These are phyloP conservation scores for Parapsyche elsis DNA, from an alignment of 1,140 invertebrate genomes.

Conservation along the genomic window DNA sequence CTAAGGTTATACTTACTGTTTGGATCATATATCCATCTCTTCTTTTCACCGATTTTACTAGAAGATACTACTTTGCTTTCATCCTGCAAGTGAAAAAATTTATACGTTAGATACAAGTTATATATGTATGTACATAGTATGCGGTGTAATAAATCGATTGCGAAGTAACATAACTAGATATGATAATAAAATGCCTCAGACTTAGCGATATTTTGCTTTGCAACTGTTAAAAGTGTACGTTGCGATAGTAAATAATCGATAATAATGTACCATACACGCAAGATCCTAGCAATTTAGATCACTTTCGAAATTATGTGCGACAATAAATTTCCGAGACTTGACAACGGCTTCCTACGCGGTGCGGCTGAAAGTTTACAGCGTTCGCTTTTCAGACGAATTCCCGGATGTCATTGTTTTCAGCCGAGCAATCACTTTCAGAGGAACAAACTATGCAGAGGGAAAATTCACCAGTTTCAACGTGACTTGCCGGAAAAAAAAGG, in stretches of 20 bases:
- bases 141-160: no score
- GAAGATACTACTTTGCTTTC: conserved; percentile 47
- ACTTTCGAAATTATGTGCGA: not conserved
- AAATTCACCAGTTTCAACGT: not conserved
- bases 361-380: conserved; percentile 23
- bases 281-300: not conserved
- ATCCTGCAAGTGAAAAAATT: conserved; percentile 44
- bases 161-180: no score
- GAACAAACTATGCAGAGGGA: not conserved
- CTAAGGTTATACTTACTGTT: conserved; percentile 75
- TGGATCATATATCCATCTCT: conserved; percentile 80
- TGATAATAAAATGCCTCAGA: no score
- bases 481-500: not conserved
- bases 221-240: no score
- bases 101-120: not conserved
- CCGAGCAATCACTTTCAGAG: conserved; percentile 1
- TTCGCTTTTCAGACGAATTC: conserved; percentile 34
- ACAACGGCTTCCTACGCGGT: not conserved
- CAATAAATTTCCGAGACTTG: conserved; percentile 29
- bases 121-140: not conserved
- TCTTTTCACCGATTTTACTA: conserved; percentile 66
- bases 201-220: no score
- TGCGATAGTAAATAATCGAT: not conserved
- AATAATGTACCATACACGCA: not conserved
- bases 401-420: conserved; percentile 35